Conservation (phyloP, 2,888 invertebrate species). For the Oasisia sp. region DNA sequence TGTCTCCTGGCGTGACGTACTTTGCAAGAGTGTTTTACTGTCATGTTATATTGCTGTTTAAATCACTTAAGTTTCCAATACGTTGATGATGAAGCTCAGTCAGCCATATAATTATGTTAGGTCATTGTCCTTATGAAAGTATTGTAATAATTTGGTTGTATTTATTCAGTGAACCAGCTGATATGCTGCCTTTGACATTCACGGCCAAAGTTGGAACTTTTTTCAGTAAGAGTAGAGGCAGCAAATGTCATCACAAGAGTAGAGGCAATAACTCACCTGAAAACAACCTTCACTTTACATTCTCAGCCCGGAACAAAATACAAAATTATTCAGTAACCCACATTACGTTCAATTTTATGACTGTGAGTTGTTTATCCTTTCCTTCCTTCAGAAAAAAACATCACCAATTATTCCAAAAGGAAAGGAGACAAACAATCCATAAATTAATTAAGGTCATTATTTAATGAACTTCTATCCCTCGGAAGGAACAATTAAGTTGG, state of each 20-base stretch:
- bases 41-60: neutral
- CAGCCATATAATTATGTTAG: no score
- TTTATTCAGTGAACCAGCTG: no score
- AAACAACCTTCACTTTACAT: neutral
- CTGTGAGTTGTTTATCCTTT: no score
- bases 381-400: no score
- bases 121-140: no score
- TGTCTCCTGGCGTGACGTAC: neutral
- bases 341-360: no score
- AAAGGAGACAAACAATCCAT: no score
- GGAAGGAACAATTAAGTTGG: no score
- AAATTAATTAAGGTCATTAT: no score
- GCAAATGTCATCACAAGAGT: neutral
- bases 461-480: no score
- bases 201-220: neutral
- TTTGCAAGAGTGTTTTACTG: neutral
- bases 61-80: neutral
- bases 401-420: no score
- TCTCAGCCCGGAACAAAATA: neutral
- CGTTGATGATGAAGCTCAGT: neutral
- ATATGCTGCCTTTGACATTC: neutral
- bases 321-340: neutral
- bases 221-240: neutral
- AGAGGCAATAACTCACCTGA: neutral
- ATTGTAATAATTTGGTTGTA: no score